These are phyloP conservation scores for Macropis europaea DNA, from an alignment of 2,888 invertebrate genomes.

Conservation along the genomic window DNA sequence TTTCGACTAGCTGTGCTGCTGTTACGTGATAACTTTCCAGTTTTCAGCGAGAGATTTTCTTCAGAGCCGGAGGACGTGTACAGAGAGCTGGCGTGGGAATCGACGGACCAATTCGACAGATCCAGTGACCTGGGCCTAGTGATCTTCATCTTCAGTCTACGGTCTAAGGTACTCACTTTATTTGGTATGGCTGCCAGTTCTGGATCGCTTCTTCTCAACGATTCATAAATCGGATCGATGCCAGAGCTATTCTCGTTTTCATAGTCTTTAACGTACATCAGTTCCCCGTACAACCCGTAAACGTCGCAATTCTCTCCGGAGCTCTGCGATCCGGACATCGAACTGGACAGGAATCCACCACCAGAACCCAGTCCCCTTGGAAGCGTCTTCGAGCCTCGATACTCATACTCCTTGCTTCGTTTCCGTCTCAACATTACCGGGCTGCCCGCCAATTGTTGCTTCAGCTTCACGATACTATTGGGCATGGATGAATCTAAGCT, in stretches of 20 bases:
- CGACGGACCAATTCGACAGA: constrained; percentile 93
- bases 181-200: constrained; percentile 91
- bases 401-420: constrained; percentile 83
- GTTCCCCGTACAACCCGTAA: constrained; percentile 93
- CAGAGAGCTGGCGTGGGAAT: constrained; percentile 89
- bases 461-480: constrained; percentile 82
- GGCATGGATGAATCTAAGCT: constrained; percentile 82
- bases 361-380: constrained; percentile 87
- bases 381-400: constrained; percentile 89
- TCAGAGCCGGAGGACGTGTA: constrained; percentile 94
- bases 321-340: constrained; percentile 83
- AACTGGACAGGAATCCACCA: constrained; percentile 81
- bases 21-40: constrained; percentile 86
- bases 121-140: constrained; percentile 91
- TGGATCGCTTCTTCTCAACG: constrained; percentile 90
- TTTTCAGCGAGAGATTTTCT: constrained; percentile 87
- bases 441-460: constrained; percentile 84
- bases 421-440: constrained; percentile 84
- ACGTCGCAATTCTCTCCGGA: constrained; percentile 89
- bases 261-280: constrained; percentile 94
- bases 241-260: constrained; percentile 89
- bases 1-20: constrained; percentile 88
- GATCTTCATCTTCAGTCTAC: constrained; percentile 90
- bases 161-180: constrained; percentile 90
- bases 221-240: constrained; percentile 88